Percentiles rank a stretch among this genome's conserved stretches.
Conservation (phyloP, 2,888 invertebrate genomes). For the Andricus curvator region DNA sequence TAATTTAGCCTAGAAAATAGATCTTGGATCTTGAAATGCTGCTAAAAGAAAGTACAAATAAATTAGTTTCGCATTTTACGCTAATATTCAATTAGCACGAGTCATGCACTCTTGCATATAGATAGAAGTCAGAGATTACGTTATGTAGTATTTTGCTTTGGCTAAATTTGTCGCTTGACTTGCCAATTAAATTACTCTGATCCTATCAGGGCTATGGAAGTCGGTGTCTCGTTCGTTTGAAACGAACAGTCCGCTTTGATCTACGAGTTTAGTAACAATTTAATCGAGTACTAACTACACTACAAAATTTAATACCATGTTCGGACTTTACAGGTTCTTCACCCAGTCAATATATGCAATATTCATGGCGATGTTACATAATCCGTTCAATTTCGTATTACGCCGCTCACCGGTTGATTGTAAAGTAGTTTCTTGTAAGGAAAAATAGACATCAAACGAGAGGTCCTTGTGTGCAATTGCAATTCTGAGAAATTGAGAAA, state of each 20-base stretch:
- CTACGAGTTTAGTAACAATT: conserved; percentile 27
- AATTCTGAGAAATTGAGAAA: not conserved
- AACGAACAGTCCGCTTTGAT: conserved; percentile 29
- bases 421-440: not conserved
- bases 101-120: not conserved
- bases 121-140: not conserved
- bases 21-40: not conserved
- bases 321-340: conserved; percentile 5
- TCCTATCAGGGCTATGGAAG: conserved; percentile 28
- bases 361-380: conserved; percentile 4
- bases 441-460: not conserved
- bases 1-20: not conserved
- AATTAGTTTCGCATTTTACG: not conserved
- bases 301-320: conserved; percentile 23
- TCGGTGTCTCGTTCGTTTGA: conserved; percentile 26
- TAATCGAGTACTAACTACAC: conserved; percentile 23
- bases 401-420: not conserved
- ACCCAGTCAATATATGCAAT: not conserved
- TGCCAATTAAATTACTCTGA: conserved; percentile 36
- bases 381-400: not conserved
- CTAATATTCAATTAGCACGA: not conserved
- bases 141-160: conserved; percentile 18
- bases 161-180: conserved; percentile 35
- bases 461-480: not conserved
- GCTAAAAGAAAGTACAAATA: not conserved